These are phyloP conservation scores for Hypsibius dujardini DNA, from an alignment of 1,140 invertebrate species.

Conservation along the genomic window DNA sequence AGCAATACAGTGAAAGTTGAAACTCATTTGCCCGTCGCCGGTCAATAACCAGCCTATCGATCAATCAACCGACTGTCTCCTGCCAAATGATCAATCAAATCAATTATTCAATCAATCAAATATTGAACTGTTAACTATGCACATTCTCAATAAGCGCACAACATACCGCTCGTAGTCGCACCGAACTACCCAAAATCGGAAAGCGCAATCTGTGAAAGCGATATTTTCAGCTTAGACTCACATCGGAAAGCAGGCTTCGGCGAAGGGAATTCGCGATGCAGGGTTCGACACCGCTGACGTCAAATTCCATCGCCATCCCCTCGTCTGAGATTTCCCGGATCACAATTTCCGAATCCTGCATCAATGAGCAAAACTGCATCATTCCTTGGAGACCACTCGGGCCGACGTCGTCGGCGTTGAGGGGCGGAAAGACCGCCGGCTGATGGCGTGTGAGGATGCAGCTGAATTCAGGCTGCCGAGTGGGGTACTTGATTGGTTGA, in stretches of 20 bases:
- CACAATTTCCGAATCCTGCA: not conserved
- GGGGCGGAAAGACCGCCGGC: not conserved
- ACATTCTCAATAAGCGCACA: not conserved
- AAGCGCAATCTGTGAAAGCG: too few relatives aligned
- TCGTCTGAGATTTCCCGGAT: not conserved
- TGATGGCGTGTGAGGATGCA: conserved; percentile 8
- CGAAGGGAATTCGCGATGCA: conserved; percentile 80
- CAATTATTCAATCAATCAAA: too few relatives aligned
- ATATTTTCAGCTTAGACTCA: too few relatives aligned
- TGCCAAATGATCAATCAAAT: too few relatives aligned
- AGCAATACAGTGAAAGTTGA: too few relatives aligned
- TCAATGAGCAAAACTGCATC: not conserved
- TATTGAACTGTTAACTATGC: conserved; percentile 16
- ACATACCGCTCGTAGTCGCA: too few relatives aligned
- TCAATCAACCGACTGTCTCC: too few relatives aligned
- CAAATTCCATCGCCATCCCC: conserved; percentile 55
- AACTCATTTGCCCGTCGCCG: too few relatives aligned
- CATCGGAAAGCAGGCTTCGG: conserved; percentile 75
- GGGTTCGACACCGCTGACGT: conserved; percentile 71
- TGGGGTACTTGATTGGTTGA: not conserved
- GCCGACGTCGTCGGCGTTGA: not conserved
- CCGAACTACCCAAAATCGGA: too few relatives aligned
- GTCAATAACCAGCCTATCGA: too few relatives aligned
- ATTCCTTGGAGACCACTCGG: not conserved
- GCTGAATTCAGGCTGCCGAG: not conserved